Evolutionary conservation across 2,888 invertebrate genomes (phyloP).

Genomic region (Andrena camellia): DNA sequence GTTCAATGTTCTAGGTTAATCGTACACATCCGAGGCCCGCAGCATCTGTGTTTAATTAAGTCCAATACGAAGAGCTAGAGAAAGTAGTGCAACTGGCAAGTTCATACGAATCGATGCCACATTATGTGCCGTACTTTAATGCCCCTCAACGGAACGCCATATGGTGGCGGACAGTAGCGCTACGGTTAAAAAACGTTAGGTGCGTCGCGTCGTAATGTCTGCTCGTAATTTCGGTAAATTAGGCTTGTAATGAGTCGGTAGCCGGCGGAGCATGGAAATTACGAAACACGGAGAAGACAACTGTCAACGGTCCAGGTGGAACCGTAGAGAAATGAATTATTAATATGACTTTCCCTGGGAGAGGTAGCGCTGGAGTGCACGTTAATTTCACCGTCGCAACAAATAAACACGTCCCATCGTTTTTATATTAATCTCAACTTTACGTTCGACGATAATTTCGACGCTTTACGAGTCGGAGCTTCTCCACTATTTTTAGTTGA

Average conservation of each 20-base stretch:
- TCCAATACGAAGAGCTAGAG: background rate
- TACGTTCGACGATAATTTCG: background rate
- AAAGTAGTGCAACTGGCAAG: slow-evolving; percentile 20
- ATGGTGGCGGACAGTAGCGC: background rate
- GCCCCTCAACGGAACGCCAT: slow-evolving; percentile 12
- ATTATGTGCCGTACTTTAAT: slow-evolving; percentile 13
- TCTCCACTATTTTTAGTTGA: background rate
- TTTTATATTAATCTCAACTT: slow-evolving; percentile 1
- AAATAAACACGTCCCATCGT: slow-evolving; percentile 6
- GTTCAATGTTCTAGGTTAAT: slow-evolving; percentile 30
- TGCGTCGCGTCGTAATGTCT: background rate
- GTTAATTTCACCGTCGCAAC: slow-evolving; percentile 14
- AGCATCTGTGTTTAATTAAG: slow-evolving; percentile 7
- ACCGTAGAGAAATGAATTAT: slow-evolving; percentile 30
- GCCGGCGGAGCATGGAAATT: slow-evolving; percentile 37
- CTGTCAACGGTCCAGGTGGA: slow-evolving; percentile 41
- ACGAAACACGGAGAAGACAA: slow-evolving; percentile 22
- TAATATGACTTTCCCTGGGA: slow-evolving; percentile 1
- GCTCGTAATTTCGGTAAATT: slow-evolving; percentile 31
- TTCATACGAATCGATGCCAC: slow-evolving; percentile 3
- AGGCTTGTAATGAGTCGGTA: slow-evolving; percentile 35
- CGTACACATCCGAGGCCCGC: background rate
- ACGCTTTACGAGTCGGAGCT: background rate
- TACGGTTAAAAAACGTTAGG: slow-evolving; percentile 14
- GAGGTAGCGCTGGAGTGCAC: background rate